A percentile compares a stretch with the other conserved stretches of the same genome.
phyloP scores from a whole-genome alignment of 1,140 invertebrate genomes.

The Drosophila kanapiae region DNA sequence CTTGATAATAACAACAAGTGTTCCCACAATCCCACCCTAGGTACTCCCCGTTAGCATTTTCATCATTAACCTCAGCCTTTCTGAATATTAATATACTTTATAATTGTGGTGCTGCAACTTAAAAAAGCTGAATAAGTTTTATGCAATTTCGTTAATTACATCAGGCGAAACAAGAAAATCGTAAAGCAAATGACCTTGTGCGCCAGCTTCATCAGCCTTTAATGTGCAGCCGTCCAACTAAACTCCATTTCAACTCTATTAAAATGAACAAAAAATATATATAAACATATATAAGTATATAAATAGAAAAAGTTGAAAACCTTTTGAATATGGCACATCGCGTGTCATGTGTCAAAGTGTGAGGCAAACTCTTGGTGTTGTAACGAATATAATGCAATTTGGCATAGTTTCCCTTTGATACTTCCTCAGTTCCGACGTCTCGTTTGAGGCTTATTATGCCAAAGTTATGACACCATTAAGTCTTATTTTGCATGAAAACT shows the following conservation, averaged over 20 bases:
- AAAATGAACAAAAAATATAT: slow-evolving; percentile 14
- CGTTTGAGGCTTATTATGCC: slow-evolving; percentile 51
- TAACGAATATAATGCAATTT: slow-evolving; percentile 64
- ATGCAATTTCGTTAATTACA: slow-evolving; percentile 41
- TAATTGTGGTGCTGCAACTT: slow-evolving; percentile 14
- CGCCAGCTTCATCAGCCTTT: slow-evolving; percentile 19
- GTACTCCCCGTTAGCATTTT: slow-evolving; percentile 10
- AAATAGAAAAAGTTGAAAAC: slow-evolving; percentile 20
- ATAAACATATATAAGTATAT: neutral
- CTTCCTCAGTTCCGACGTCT: slow-evolving; percentile 53
- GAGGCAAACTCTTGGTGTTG: slow-evolving; percentile 42
- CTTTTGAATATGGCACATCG: slow-evolving; percentile 58
- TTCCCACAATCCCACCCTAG: slow-evolving; percentile 4
- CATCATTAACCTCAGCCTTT: slow-evolving; percentile 13
- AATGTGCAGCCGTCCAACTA: slow-evolving; percentile 37
- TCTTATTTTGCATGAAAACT: slow-evolving; percentile 49
- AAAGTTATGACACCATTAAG: slow-evolving; percentile 62
- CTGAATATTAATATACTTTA: slow-evolving; percentile 19
- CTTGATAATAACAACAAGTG: neutral
- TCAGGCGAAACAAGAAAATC: slow-evolving; percentile 25
- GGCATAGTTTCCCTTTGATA: slow-evolving; percentile 62
- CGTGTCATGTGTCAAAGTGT: slow-evolving; percentile 75
- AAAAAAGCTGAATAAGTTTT: slow-evolving; percentile 9
- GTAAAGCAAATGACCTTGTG: slow-evolving; percentile 31
- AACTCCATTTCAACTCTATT: slow-evolving; percentile 30